Percentiles rank a stretch among this genome's conserved stretches.
phyloP scores from a whole-genome alignment of 1,140 invertebrate species.

The Forficula auricularia region DNA sequence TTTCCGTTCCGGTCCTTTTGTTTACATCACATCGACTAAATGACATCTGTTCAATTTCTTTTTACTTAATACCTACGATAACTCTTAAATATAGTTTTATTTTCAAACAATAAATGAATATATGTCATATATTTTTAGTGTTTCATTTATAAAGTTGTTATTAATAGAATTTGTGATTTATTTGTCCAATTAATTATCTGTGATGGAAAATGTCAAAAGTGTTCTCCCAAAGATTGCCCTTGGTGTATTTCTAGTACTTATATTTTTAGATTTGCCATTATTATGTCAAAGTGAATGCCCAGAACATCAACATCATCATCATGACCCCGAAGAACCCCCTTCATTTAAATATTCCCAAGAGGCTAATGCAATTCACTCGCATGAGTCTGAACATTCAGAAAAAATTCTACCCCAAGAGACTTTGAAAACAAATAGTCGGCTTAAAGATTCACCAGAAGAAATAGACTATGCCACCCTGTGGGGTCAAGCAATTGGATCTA shows the following conservation, averaged over 20 bases:
- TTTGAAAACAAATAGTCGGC: conserved; percentile 10
- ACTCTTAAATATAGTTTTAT: too few species aligned
- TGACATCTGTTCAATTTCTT: too few species aligned
- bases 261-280: conserved; percentile 27
- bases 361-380: conserved; percentile 38
- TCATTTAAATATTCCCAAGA: conserved; percentile 56
- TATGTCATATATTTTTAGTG: too few species aligned
- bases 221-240: conserved; percentile 13
- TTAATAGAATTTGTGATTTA: too few species aligned
- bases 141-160: not conserved
- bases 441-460: conserved; percentile 5
- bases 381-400: conserved; percentile 3
- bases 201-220: too few species aligned
- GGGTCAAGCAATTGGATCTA: conserved; percentile 70
- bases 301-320: conserved; percentile 21
- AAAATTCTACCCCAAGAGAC: not conserved
- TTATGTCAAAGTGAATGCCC: conserved; percentile 25
- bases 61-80: too few species aligned
- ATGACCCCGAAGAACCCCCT: conserved; percentile 34
- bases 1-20: too few species aligned
- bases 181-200: too few species aligned
- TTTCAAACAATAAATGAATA: too few species aligned
- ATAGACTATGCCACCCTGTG: conserved; percentile 33
- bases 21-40: too few species aligned
- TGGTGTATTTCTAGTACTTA: conserved; percentile 21